A percentile compares a stretch with the other conserved stretches of the same genome.
Evolutionary conservation across 2,113 vertebrate species (phyloP).

Genomic region (Bettongia penicillata): DNA sequence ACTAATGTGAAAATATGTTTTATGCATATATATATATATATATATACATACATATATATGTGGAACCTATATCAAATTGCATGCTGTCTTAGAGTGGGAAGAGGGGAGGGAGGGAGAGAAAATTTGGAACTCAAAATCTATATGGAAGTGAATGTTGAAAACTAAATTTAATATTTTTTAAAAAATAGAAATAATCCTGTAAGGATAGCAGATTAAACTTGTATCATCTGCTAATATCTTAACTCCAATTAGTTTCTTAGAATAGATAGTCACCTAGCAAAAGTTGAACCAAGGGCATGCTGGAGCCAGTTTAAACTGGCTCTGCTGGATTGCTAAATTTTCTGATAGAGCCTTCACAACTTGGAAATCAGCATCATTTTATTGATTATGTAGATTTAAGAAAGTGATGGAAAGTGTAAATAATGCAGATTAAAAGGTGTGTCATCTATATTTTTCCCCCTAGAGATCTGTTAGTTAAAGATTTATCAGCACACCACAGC

Average conservation of each 20-base stretch:
- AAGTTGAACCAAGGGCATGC: background rate
- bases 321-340: background rate
- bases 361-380: background rate
- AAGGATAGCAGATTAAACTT: background rate
- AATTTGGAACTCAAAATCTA: too few relatives aligned
- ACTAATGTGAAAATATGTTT: too few relatives aligned
- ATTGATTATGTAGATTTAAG: background rate
- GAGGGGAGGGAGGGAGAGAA: too few relatives aligned
- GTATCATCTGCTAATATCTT: background rate
- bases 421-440: background rate
- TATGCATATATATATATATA: too few relatives aligned
- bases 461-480: background rate
- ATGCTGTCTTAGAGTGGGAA: too few relatives aligned
- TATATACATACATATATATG: too few relatives aligned
- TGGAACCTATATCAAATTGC: too few relatives aligned
- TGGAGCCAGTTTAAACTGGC: too few relatives aligned
- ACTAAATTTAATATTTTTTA: too few relatives aligned
- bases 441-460: background rate
- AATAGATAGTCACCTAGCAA: conserved; percentile 11
- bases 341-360: background rate
- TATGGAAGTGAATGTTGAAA: too few relatives aligned
- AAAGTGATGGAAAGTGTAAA: background rate
- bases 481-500: too few relatives aligned
- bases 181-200: background rate
- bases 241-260: background rate